Percentiles rank a stretch among this genome's conserved stretches.
These are phyloP conservation scores for Penaeus vannamei DNA, from an alignment of 1,140 invertebrate species.

Conservation along the genomic window DNA sequence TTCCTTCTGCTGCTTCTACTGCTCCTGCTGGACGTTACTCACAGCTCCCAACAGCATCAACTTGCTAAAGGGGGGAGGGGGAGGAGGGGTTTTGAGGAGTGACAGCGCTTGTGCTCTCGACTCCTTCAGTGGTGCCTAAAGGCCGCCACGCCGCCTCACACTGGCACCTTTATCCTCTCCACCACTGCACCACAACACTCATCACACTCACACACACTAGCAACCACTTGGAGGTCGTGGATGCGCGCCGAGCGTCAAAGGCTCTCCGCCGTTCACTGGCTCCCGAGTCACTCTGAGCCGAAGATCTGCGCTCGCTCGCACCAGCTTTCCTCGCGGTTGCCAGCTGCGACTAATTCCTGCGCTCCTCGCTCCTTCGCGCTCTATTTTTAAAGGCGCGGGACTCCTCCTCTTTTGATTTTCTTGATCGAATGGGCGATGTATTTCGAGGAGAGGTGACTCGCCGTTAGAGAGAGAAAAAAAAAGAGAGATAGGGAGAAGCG, in stretches of 20 bases:
- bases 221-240: slow-evolving; percentile 46
- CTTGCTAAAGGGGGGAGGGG: too few relatives aligned
- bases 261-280: slow-evolving; percentile 43
- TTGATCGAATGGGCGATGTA: too few relatives aligned
- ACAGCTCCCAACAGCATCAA: too few relatives aligned
- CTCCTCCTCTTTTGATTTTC: too few relatives aligned
- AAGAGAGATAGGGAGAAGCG: too few relatives aligned
- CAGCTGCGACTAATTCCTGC: background rate
- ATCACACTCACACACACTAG: slow-evolving; percentile 48
- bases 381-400: too few relatives aligned
- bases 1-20: too few relatives aligned
- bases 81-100: slow-evolving; percentile 16
- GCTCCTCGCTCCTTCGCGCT: slow-evolving; percentile 32
- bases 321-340: background rate
- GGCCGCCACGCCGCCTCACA: slow-evolving; percentile 3
- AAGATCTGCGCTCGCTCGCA: background rate
- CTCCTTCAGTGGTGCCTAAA: slow-evolving; percentile 14
- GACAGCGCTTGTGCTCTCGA: background rate
- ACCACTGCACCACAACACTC: slow-evolving; percentile 43
- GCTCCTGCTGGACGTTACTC: too few relatives aligned
- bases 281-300: slow-evolving; percentile 52
- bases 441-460: too few relatives aligned
- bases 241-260: slow-evolving; percentile 36
- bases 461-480: too few relatives aligned
- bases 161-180: slow-evolving; percentile 43